These are phyloP conservation scores for Pipistrellus pygmaeus DNA, from an alignment of 2,797 vertebrate species.

Conservation along the genomic window DNA sequence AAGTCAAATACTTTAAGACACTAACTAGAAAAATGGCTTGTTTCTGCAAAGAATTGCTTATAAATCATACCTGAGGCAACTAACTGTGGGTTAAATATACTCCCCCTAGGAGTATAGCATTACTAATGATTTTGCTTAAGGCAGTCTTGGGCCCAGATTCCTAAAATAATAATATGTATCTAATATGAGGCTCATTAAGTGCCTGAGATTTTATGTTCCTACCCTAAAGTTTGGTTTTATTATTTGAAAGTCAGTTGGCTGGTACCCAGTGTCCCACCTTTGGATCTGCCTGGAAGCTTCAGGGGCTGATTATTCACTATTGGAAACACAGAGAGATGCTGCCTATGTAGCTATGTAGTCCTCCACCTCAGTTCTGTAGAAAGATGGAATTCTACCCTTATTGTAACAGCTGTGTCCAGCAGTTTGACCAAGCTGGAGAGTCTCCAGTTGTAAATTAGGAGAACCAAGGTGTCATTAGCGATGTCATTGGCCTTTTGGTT, in stretches of 20 bases:
- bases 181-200: neutral
- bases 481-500: neutral
- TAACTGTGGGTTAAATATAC: neutral
- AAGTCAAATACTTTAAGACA: neutral
- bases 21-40: neutral
- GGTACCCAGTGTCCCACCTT: neutral
- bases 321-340: neutral
- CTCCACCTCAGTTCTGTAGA: too few relatives aligned
- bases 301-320: neutral
- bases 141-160: neutral
- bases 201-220: neutral
- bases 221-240: neutral
- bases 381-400: neutral
- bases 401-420: neutral
- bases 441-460: neutral
- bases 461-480: neutral
- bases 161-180: conserved; percentile 21
- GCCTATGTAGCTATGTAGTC: neutral
- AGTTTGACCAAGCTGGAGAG: neutral
- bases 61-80: conserved; percentile 7
- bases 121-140: neutral
- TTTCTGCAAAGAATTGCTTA: neutral
- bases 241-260: neutral
- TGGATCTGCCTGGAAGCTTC: neutral
- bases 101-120: neutral